Conservation (phyloP, 2,113 vertebrate genomes). For the Morone chrysops region DNA sequence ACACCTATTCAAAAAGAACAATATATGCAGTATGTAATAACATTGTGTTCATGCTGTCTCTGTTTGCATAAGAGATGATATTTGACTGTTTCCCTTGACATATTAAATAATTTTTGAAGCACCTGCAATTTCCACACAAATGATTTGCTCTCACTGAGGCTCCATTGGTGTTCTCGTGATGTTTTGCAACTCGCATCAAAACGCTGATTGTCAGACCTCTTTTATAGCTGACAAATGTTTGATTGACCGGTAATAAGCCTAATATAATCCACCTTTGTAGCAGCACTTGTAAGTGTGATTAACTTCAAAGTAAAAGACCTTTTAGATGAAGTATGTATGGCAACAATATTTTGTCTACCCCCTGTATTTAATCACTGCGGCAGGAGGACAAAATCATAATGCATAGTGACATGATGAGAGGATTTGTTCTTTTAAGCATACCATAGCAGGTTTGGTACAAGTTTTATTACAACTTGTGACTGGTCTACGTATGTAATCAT, state of each 20-base stretch:
- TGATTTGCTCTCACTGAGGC: neutral
- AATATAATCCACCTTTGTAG: conserved; percentile 29
- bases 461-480: conserved; percentile 17
- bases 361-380: conserved; percentile 13
- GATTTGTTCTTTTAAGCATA: conserved; percentile 12
- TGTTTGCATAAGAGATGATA: conserved; percentile 4
- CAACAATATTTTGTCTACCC: conserved; percentile 14
- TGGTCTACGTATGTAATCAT: neutral
- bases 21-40: neutral
- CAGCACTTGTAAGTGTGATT: conserved; percentile 19
- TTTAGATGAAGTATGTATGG: conserved; percentile 35
- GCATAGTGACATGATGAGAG: conserved; percentile 32
- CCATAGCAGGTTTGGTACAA: neutral
- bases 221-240: conserved; percentile 30
- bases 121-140: conserved; percentile 16
- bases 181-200: conserved; percentile 17
- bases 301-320: conserved; percentile 23
- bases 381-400: conserved; percentile 18
- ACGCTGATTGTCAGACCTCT: conserved; percentile 27
- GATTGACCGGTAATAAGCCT: conserved; percentile 23
- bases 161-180: conserved; percentile 22
- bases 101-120: conserved; percentile 8
- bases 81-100: neutral
- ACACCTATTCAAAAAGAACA: neutral
- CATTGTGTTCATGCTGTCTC: neutral